Base-by-base conservation (phyloP, 2,797 vertebrate species). In the Pangasius djambal region DNA sequence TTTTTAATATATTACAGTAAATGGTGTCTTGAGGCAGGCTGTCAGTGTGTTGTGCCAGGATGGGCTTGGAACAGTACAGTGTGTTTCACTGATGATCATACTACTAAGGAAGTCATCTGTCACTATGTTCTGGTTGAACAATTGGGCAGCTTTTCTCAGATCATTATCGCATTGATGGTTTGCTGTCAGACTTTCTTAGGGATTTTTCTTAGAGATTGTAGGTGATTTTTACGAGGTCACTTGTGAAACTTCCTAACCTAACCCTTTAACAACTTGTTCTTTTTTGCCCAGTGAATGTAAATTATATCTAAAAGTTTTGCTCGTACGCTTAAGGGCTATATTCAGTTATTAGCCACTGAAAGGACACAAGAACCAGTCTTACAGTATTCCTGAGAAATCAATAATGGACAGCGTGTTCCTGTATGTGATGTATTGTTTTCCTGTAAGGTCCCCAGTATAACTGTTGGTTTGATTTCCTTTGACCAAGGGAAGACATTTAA, bases 401-500 rank as follows among this genome's bases (percentile, higher is more conserved):
- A 87, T 75, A 83, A 28, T 0, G 4, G 40, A 28, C 70, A 61
- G 12, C 4, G 12, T 74, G 18, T 88, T 83, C 79, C 65, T 88
- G 81, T 75, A 72, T 61, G 57, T 25, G 81, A 88, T 34, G 37
- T 75, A 72, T 34, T 50, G 69, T 34, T 4, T 83, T 57, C 79
- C 50, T 37, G 63, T 69, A 88, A 74, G 25, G 18, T 61, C 40
- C 72, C 25, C 48, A 10, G 37, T 75, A n/a, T 22, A 12, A 61
- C 18, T 88, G 10, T 44, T 83, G 78, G 25, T 57, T 88, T 88
- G 18, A 88, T 61, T 84, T 74, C 81, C 44, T 59, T 77, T 74
- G 50, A 88, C 69, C 28, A 84, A 63, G 37, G 72, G 63, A 55
- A 48, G 69, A 59, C 67, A 70, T 83, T 88, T 74, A 59, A 83